Percentiles rank a stretch among this genome's conserved stretches.
phyloP scores from a whole-genome alignment of 1,140 invertebrate genomes.

The Metopolophium dirhodum region DNA sequence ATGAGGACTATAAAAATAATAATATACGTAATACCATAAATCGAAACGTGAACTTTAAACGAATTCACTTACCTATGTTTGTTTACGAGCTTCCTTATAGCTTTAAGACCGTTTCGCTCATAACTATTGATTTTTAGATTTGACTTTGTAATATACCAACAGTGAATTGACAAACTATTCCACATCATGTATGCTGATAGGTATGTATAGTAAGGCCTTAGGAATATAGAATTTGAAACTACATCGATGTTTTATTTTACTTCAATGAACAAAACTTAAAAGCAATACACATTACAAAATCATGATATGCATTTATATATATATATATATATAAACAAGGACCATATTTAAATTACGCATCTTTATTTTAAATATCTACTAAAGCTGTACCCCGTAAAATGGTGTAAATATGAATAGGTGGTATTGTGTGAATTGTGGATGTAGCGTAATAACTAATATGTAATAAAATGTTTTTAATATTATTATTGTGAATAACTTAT shows the following conservation, averaged over 20 bases:
- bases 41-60: neutral
- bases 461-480: neutral
- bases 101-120: neutral
- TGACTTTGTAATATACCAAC: neutral
- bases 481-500: neutral
- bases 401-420: neutral
- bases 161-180: neutral
- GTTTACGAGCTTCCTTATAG: neutral
- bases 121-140: constrained; percentile 36
- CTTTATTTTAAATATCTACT: neutral
- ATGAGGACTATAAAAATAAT: neutral
- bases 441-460: neutral
- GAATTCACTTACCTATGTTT: constrained; percentile 13
- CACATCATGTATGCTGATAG: neutral
- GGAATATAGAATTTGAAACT: neutral
- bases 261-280: neutral
- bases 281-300: neutral
- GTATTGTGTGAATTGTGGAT: neutral
- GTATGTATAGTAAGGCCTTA: neutral
- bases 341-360: neutral
- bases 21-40: neutral
- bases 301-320: neutral
- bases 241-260: neutral
- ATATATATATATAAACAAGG: neutral
- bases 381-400: neutral